Base-by-base conservation (phyloP, 35 echinoderm and acorn worm genomes). In the Amphiura filiformis region DNA sequence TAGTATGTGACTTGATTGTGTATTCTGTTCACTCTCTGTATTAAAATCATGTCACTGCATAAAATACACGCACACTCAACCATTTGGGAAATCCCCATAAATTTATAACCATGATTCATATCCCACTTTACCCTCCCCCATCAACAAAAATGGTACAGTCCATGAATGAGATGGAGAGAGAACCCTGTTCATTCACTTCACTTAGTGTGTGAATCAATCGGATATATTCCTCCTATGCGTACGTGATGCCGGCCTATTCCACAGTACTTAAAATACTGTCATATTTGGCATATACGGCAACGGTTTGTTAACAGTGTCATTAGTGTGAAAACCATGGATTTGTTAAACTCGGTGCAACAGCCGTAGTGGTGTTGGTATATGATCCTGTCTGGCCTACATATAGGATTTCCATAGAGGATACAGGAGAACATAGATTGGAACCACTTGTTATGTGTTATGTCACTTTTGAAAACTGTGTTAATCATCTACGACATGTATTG, bases 11-110 rank as follows among this genome's bases (percentile, higher is more conserved):
- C n/a, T n/a, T n/a, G n/a, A n/a, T n/a, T n/a, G n/a, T n/a, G n/a
- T n/a, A n/a, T n/a, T n/a, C n/a, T n/a, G n/a, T n/a, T n/a, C n/a
- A n/a, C n/a, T n/a, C n/a, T n/a, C n/a, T n/a, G n/a, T n/a, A n/a
- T n/a, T n/a, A n/a, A n/a, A n/a, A n/a, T n/a, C n/a, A n/a, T n/a
- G n/a, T n/a, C n/a, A n/a, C n/a, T n/a, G n/a, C n/a, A n/a, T n/a
- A n/a, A n/a, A n/a, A n/a, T n/a, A n/a, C n/a, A n/a, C n/a, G n/a
- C n/a, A n/a, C n/a, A n/a, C n/a, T n/a, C n/a, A n/a, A n/a, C n/a
- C n/a, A n/a, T n/a, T n/a, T 70, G 61, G 61, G 61, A 70, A 70
- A 70, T 70, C 26, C 61, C 61, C 61, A 3, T 70, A n/a, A 70
- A 70, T 26, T n/a, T n/a, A n/a, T n/a, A n/a, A n/a, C 61, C 7